Base-by-base conservation (phyloP, 1,140 invertebrate genomes). In the Linepithema humile region DNA sequence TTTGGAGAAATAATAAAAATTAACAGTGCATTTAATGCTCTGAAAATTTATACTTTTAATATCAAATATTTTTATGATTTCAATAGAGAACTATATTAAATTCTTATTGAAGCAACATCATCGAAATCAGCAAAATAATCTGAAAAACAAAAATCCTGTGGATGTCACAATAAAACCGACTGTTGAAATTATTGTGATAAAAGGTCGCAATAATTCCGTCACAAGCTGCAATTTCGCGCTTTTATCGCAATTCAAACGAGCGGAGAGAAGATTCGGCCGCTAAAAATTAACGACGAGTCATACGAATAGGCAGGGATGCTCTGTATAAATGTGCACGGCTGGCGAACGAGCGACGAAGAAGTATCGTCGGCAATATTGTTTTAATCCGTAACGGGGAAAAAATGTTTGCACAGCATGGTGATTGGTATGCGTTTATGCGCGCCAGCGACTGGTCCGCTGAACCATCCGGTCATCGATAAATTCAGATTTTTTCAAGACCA, bases 341-440 rank as follows among this genome's bases (percentile, higher is more conserved):
- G n/a, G 4, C 60, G 60, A 65, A 77, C 15, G n/a, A 23, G 26
- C 43, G n/a, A 77, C 40, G 60, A 67, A 38, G 20, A 77, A 77
- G 48, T n/a, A 77, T 64, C 35, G 12, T 48, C 29, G 74, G 29
- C 57, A 67, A 65, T 77, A 65, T 67, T 77, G 29, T 77, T 77
- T 67, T 67, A 50, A 77, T 67, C 43, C 7, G 40, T 55, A 67
- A 35, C 45, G 29, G 32, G 15, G 20, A 29, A n/a, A 59, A 67
- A 77, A 77, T 77, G 32, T 77, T 77, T 77, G 29, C 64, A 12
- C 57, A 77, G 29, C 43, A 7, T 60, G 40, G 23, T 15, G 35
- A 74, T 74, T 59, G 43, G 20, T 57, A 29, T 59, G 35, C 23
- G 35, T 59, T 7, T 74, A 35, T 53, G 40, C 10, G 57, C 38